Base-by-base conservation (phyloP, 2,888 invertebrate species). In the Tridacna gigas region DNA sequence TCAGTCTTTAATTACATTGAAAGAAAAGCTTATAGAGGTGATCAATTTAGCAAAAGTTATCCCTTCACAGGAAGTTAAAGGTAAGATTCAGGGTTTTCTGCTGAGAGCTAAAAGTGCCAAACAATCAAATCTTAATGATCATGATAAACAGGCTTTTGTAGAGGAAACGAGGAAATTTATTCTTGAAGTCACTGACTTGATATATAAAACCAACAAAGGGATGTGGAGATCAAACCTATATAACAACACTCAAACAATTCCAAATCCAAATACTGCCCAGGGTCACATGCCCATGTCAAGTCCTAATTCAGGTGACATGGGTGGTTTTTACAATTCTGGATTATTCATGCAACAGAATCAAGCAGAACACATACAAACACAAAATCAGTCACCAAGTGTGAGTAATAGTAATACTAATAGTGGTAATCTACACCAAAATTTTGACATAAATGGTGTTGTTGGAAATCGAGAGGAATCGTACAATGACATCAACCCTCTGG, bases 401-500 rank as follows among this genome's bases (percentile, higher is more conserved):
- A 37, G 37, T 37, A 37, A 7, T 37, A 37, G 37, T 37, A 7
- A 7, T 37, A 37, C 37, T 4, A 7, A 37, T 7, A 37, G 3
- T 37, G 37, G 2, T 7, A 7, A 37, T 37, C 3, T 37, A 37
- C 37, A 37, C 37, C 37, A 37, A 37, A 37, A 37, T 37, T 37
- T 37, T 37, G 7, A 37, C 37, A 37, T 37, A 37, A 37, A 37
- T 37, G 37, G 37, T 37, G 37, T 7, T 37, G 37, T 37, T 37
- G 37, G 37, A 37, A 37, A 37, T 37, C 37, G 2, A 67, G 45
- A 28, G 18, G 28, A 45, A 13, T 45, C 45, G 2, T 45, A n/a
- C 45, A n/a, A 67, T 45, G 67, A 67, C 45, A 9, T 67, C 15
- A 67, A 67, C 22, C 67, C 67, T 67, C n/a, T 67, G n/a, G 67